Evolutionary conservation across 2,113 vertebrate genomes (phyloP).

Genomic region (Forbesichthys agassizii): DNA sequence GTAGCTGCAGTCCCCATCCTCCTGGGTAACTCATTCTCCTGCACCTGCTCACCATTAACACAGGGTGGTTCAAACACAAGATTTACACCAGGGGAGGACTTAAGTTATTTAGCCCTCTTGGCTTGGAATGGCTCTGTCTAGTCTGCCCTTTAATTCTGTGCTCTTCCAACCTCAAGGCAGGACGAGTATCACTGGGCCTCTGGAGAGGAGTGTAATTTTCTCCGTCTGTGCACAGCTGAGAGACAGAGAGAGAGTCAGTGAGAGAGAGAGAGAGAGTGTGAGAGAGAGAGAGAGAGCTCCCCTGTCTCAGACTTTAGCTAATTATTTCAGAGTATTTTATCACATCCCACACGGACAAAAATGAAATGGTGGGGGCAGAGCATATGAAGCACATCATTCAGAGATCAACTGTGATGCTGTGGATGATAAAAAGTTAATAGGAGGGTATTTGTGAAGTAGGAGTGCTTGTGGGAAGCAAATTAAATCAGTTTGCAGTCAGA

Average conservation of each 20-base stretch:
- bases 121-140: slow-evolving; percentile 64
- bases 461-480: slow-evolving; percentile 8
- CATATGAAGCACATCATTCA: not conserved
- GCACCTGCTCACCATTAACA: slow-evolving; percentile 32
- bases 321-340: slow-evolving; percentile 56
- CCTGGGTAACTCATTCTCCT: slow-evolving; percentile 58
- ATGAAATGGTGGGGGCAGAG: not conserved
- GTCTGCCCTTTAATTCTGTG: slow-evolving; percentile 63
- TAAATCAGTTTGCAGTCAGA: slow-evolving; percentile 22
- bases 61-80: slow-evolving; percentile 30
- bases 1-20: slow-evolving; percentile 71
- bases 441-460: not conserved
- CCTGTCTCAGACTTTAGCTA: slow-evolving; percentile 52
- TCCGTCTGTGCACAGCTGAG: slow-evolving; percentile 43
- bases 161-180: slow-evolving; percentile 42
- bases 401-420: too few species aligned
- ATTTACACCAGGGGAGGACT: slow-evolving; percentile 52
- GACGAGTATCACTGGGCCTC: slow-evolving; percentile 52
- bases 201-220: slow-evolving; percentile 55
- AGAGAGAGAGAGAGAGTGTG: not conserved
- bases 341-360: slow-evolving; percentile 30
- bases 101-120: slow-evolving; percentile 58
- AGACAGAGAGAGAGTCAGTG: not conserved
- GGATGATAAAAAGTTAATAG: not conserved
- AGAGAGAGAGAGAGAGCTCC: not conserved